Evolutionary conservation across 2,888 invertebrate genomes (phyloP), one percentile per base, ranked within the genome.

Genomic region (Drosophila melanosoma): DNA sequence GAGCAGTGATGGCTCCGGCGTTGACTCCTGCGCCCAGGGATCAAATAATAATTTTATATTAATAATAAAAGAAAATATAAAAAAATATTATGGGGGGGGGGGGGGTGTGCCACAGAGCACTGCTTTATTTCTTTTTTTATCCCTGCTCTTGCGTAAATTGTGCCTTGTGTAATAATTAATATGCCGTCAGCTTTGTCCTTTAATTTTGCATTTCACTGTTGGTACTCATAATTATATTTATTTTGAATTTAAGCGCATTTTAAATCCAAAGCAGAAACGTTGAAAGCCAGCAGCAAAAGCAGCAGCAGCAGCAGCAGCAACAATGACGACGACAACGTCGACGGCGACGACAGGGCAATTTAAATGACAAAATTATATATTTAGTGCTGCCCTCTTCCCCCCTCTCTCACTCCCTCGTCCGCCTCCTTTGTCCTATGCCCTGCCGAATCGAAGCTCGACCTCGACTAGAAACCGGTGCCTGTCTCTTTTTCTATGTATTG

Each of bases 201-300:
- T 82, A 69, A 74, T 76, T 81, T 70, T 72, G 60, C 78, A 82
- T 83, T 91, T 76, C 70, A 81, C 83, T 82, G 79, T 81, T 76
- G 85, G 83, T 84, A 79, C 81, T 79, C 63, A 83, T 90, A 90
- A 90, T 90, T 90, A 90, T 90, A 91, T 90, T 91, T 90, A 89
- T 89, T 90, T 84, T 89, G 81, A 78, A 79, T 82, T 83, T 89
- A 87, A 91, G 79, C 88, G 82, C 83, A 78, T 89, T 90, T 90
- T 84, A 84, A 82, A 82, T 87, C 85, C 69, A 80, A 83, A 86
- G 77, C 76, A 56, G 54, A 79, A 76, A 73, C 69, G 62, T 1
- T 56, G 52, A 45, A 68, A 74, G 69, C 76, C 60, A 60, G 32
- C 68, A 56, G 51, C 29, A 45, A 33, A n/a, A 29, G 42, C 68